Conservation (phyloP, 2,113 vertebrate species). For the Ornithorhynchus anatinus region DNA sequence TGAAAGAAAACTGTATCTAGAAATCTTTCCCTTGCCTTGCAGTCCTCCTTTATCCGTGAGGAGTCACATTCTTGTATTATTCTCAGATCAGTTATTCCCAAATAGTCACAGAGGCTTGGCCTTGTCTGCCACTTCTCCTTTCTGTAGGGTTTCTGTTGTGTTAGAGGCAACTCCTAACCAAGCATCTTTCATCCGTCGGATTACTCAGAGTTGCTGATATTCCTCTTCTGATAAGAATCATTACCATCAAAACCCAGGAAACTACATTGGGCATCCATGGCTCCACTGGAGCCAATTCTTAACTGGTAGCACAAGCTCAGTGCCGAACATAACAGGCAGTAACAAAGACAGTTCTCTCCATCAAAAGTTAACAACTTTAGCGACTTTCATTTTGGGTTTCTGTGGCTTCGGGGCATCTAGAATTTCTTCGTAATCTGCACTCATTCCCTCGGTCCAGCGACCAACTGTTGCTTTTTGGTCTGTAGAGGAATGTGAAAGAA, state of each 20-base stretch:
- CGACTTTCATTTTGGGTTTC: slow-evolving; percentile 67
- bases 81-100: not conserved
- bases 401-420: slow-evolving; percentile 59
- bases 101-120: not conserved
- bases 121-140: not conserved
- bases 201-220: not conserved
- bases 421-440: slow-evolving; percentile 89
- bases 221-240: not conserved
- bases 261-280: not conserved
- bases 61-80: not conserved
- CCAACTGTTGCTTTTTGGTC: slow-evolving; percentile 80
- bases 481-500: slow-evolving; percentile 48
- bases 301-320: not conserved
- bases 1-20: not conserved
- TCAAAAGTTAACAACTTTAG: slow-evolving; percentile 88
- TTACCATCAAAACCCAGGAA: not conserved
- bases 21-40: not conserved
- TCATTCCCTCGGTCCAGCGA: slow-evolving; percentile 86
- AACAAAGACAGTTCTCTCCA: not conserved
- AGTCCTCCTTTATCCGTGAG: not conserved
- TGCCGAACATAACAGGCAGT: not conserved
- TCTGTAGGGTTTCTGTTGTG: not conserved
- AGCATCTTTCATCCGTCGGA: not conserved
- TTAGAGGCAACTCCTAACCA: not conserved
- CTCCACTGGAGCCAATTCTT: not conserved